phyloP scores from a whole-genome alignment of 2,888 invertebrate genomes.

The Penaeus monodon region DNA sequence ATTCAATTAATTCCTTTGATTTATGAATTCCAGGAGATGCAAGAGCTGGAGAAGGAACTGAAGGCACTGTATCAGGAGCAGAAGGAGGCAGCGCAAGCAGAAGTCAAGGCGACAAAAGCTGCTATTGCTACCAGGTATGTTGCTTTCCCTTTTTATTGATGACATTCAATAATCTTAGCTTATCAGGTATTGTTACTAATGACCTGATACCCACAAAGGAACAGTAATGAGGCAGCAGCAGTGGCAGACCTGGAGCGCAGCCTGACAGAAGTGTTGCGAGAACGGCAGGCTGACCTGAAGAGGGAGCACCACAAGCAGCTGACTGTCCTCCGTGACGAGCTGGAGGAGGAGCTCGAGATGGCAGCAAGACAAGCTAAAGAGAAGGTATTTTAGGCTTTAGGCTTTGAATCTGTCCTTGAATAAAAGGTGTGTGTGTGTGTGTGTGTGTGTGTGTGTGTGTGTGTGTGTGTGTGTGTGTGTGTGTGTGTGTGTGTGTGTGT shows the following conservation, averaged over 20 bases:
- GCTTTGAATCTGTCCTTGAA: too few relatives aligned
- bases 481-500: too few relatives aligned
- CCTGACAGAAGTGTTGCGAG: conserved; percentile 42
- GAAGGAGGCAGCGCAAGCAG: conserved; percentile 22
- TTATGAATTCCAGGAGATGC: conserved; percentile 35
- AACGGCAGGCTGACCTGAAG: conserved; percentile 34
- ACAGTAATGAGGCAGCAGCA: conserved; percentile 38
- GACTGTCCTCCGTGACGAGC: conserved; percentile 29
- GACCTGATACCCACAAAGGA: conserved; percentile 11
- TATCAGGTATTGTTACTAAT: not conserved
- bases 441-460: too few relatives aligned
- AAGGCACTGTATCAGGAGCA: conserved; percentile 33
- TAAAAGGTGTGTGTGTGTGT: too few relatives aligned
- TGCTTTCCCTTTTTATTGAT: not conserved
- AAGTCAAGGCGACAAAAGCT: conserved; percentile 13
- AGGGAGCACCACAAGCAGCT: conserved; percentile 44
- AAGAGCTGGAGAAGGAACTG: conserved; percentile 41
- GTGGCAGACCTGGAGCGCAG: conserved; percentile 37
- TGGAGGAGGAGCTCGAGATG: conserved; percentile 48
- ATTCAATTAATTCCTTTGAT: too few relatives aligned
- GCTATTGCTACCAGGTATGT: conserved; percentile 25
- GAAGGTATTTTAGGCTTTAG: conserved; percentile 8
- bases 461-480: too few relatives aligned
- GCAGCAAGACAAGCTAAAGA: conserved; percentile 47
- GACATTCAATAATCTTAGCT: too few relatives aligned